Evolutionary conservation across 1,140 invertebrate genomes (phyloP).

Genomic region (Eriosoma lanigerum): DNA sequence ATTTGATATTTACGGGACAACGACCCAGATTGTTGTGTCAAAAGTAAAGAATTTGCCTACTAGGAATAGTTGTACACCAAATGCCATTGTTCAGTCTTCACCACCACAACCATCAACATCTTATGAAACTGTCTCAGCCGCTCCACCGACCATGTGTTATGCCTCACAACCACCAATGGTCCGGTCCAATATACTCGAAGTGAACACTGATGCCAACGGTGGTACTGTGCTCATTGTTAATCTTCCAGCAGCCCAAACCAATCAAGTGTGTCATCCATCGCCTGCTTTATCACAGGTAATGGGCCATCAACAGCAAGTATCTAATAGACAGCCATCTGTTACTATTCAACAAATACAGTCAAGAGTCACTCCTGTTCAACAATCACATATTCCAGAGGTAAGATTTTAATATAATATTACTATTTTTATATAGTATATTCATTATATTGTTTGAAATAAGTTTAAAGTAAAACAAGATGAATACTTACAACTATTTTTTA

Average conservation of each 20-base stretch:
- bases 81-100: neutral
- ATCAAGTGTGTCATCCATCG: slow-evolving; percentile 48
- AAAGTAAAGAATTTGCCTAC: neutral
- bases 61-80: neutral
- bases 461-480: neutral
- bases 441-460: no score
- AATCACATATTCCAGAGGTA: slow-evolving; percentile 54
- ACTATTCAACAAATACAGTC: slow-evolving; percentile 52
- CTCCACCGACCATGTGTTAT: neutral
- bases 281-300: slow-evolving; percentile 54
- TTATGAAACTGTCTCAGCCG: neutral
- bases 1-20: slow-evolving; percentile 93
- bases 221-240: slow-evolving; percentile 78
- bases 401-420: neutral
- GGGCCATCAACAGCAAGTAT: slow-evolving; percentile 54
- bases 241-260: slow-evolving; percentile 64
- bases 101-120: neutral
- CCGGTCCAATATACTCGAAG: slow-evolving; percentile 14
- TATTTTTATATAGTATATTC: no score
- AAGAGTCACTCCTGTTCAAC: slow-evolving; percentile 58
- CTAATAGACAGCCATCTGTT: slow-evolving; percentile 10
- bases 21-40: slow-evolving; percentile 69
- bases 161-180: slow-evolving; percentile 8
- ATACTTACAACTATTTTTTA: slow-evolving; percentile 1
- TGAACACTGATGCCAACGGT: slow-evolving; percentile 59